Evolutionary conservation across 2,797 vertebrate species (phyloP).

Genomic region (Trachops cirrhosus): DNA sequence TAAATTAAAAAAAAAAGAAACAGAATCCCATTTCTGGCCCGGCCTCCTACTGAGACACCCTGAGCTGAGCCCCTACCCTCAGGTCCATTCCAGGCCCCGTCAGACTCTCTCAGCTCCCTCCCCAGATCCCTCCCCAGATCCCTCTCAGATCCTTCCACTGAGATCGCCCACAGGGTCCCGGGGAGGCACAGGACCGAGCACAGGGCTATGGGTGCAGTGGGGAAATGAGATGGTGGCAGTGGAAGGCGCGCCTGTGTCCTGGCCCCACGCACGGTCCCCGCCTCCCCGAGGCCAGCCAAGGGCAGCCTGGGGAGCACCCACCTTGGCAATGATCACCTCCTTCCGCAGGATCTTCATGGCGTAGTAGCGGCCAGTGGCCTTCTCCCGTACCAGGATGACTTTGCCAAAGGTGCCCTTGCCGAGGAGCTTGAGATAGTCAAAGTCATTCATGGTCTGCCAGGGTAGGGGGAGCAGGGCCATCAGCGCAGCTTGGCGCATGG

Average conservation of each 20-base stretch:
- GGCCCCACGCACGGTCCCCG: rapidly evolving
- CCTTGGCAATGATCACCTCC: conserved; percentile 97
- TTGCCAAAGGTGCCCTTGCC: conserved; percentile 98
- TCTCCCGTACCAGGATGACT: conserved; percentile 95
- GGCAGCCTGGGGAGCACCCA: conserved; percentile 41
- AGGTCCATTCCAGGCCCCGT: not conserved
- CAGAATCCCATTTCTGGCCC: not conserved
- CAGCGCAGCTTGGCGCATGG: not conserved
- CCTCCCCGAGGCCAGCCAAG: rapidly evolving
- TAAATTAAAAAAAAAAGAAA: not conserved
- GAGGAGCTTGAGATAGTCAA: conserved; percentile 96
- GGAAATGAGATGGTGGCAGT: not conserved
- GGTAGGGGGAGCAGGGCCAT: rapidly evolving
- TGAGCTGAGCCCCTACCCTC: not conserved
- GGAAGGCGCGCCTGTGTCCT: not conserved
- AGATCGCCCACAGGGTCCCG: not conserved
- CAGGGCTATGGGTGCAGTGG: not conserved
- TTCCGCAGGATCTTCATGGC: conserved; percentile 98
- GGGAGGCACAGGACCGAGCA: not conserved
- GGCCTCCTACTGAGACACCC: not conserved
- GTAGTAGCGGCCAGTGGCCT: conserved; percentile 94
- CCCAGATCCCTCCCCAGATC: too few species aligned
- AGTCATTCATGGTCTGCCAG: conserved; percentile 94
- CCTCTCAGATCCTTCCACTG: too few species aligned
- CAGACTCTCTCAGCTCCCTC: not conserved